Evolutionary conservation across 2,888 invertebrate genomes (phyloP).

Genomic region (Phragmatobia fuliginosa): DNA sequence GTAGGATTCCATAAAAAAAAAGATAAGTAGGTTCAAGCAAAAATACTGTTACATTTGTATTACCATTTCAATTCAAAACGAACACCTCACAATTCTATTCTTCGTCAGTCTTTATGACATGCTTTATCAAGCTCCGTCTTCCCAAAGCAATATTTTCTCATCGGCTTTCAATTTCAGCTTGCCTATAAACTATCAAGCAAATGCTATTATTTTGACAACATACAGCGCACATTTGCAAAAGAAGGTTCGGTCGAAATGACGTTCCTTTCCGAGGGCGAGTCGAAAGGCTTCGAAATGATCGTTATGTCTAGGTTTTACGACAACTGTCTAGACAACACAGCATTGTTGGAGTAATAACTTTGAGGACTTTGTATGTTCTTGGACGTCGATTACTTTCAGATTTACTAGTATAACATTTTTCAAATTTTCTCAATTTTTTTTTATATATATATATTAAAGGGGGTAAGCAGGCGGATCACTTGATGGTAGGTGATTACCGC

Average conservation of each 20-base stretch:
- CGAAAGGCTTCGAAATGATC: conserved; percentile 9
- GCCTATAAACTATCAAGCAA: background rate
- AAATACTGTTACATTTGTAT: no score
- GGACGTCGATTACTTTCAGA: background rate
- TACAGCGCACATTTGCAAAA: conserved; percentile 17
- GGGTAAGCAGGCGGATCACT: no score
- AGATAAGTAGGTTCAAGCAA: no score
- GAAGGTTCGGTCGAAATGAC: conserved; percentile 26
- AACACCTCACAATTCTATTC: background rate
- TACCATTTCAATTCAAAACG: background rate
- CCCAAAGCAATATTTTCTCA: background rate
- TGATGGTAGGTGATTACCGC: no score
- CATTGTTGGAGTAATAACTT: conserved; percentile 24
- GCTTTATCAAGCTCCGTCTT: background rate
- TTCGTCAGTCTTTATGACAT: background rate
- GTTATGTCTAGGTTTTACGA: conserved; percentile 48
- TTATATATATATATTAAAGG: no score
- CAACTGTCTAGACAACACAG: conserved; percentile 43
- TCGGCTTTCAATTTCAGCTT: background rate
- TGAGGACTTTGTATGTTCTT: background rate
- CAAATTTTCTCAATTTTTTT: background rate
- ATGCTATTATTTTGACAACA: conserved; percentile 1
- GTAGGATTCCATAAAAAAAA: no score
- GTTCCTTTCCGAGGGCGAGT: conserved; percentile 19
- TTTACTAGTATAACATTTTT: background rate